These are phyloP conservation scores for Tipula helvola DNA, from an alignment of 2,888 invertebrate genomes.

Conservation along the genomic window DNA sequence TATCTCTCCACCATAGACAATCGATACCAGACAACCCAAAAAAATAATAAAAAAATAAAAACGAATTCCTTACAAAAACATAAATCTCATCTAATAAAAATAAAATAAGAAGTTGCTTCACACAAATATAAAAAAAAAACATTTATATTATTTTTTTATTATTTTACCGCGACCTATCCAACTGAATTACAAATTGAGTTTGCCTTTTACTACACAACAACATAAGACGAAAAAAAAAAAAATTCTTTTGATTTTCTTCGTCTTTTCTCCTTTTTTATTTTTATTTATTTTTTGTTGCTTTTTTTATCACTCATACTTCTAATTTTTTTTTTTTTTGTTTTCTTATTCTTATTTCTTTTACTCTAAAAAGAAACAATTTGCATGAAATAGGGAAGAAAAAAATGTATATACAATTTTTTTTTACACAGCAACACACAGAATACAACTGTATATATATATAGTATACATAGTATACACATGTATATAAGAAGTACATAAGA, in stretches of 20 bases:
- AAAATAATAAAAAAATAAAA: not conserved
- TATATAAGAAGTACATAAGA: not conserved
- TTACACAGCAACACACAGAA: not conserved
- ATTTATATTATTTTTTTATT: slow-evolving; percentile 4
- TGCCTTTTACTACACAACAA: not conserved
- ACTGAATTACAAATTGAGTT: not conserved
- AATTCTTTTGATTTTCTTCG: slow-evolving; percentile 4
- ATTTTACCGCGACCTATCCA: slow-evolving; percentile 4
- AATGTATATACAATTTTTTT: not conserved
- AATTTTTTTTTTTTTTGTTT: not conserved
- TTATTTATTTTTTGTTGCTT: too few species aligned
- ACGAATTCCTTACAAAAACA: not conserved
- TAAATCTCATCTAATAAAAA: slow-evolving; percentile 4
- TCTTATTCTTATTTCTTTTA: slow-evolving; percentile 1
- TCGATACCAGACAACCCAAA: not conserved
- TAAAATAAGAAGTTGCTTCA: not conserved
- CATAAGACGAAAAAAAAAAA: not conserved
- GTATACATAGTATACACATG: too few species aligned
- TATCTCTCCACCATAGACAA: not conserved
- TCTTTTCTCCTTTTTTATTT: not conserved
- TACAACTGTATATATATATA: not conserved
- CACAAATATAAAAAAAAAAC: not conserved
- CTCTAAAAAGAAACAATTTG: not conserved
- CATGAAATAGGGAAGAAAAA: not conserved
- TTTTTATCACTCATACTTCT: not conserved